Evolutionary conservation across 2,888 invertebrate genomes (phyloP).

Genomic region (Cerceris rybyensis): DNA sequence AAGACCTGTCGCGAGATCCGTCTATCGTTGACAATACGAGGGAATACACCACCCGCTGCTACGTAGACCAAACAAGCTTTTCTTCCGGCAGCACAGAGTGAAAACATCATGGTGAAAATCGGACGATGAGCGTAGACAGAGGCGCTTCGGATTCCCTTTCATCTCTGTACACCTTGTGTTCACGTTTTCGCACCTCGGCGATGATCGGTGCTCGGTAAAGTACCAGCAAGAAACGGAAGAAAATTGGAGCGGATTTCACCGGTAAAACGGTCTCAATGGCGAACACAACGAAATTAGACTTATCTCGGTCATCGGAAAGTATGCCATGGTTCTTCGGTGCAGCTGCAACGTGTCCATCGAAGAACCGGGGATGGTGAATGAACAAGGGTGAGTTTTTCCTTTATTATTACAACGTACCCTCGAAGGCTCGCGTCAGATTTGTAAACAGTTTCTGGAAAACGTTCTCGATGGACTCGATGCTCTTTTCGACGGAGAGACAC

Average conservation of each 20-base stretch:
- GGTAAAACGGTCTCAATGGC: conserved; percentile 53
- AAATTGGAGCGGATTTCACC: conserved; percentile 78
- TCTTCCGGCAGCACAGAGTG: conserved; percentile 33
- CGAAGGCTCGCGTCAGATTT: conserved; percentile 67
- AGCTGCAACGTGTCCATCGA: conserved; percentile 33
- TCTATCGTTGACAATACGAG: conserved; percentile 48
- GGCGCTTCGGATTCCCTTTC: conserved; percentile 43
- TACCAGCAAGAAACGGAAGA: conserved; percentile 33
- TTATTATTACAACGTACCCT: conserved; percentile 29
- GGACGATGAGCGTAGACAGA: conserved; percentile 27
- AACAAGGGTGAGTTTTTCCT: conserved; percentile 27
- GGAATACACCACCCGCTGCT: conserved; percentile 62
- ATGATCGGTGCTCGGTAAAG: conserved; percentile 8
- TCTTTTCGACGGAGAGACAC: conserved; percentile 69
- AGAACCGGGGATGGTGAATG: conserved; percentile 45
- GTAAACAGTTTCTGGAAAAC: conserved; percentile 67
- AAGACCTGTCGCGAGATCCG: conserved; percentile 71
- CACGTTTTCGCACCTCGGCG: conserved; percentile 56
- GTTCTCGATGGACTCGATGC: conserved; percentile 55
- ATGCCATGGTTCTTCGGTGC: conserved; percentile 26
- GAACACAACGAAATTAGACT: conserved; percentile 77
- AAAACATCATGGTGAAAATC: conserved; percentile 22
- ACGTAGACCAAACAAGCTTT: conserved; percentile 64
- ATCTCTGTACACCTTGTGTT: conserved; percentile 21
- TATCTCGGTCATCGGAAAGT: conserved; percentile 75